These are phyloP conservation scores for Melitaea cinxia DNA, from an alignment of 1,140 invertebrate species.

Conservation along the genomic window DNA sequence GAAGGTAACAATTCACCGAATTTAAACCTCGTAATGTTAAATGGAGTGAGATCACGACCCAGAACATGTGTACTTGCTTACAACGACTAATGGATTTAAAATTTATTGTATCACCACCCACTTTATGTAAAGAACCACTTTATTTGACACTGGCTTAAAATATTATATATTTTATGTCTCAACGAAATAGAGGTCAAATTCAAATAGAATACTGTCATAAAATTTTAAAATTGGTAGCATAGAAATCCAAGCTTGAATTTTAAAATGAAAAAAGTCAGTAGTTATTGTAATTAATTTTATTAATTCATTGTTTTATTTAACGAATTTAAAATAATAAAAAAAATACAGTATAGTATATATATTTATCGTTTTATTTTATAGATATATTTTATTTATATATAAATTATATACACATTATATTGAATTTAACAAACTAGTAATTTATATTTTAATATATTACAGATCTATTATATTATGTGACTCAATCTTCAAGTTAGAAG, in stretches of 20 bases:
- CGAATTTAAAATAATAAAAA: no score
- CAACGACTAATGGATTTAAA: conserved; percentile 79
- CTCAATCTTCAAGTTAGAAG: no score
- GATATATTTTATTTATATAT: no score
- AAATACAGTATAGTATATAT: no score
- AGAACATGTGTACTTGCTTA: conserved; percentile 76
- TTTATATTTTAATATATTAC: no score
- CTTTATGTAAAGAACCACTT: conserved; percentile 42
- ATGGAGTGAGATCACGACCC: conserved; percentile 69
- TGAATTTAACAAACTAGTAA: no score
- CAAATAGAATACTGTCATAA: neutral
- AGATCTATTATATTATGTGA: no score
- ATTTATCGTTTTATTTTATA: neutral
- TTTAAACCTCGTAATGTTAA: conserved; percentile 80
- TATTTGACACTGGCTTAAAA: neutral
- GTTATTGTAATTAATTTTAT: neutral
- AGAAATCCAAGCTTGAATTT: neutral
- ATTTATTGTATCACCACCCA: conserved; percentile 76
- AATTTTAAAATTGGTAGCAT: neutral
- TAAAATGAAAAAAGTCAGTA: neutral
- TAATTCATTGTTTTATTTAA: neutral
- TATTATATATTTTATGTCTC: neutral
- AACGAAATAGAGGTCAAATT: neutral
- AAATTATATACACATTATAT: no score
- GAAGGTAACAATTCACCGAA: conserved; percentile 74